Percentiles rank a stretch among this genome's conserved stretches.
phyloP scores from a whole-genome alignment of 2,113 vertebrate species.

The Sminthopsis crassicaudata region DNA sequence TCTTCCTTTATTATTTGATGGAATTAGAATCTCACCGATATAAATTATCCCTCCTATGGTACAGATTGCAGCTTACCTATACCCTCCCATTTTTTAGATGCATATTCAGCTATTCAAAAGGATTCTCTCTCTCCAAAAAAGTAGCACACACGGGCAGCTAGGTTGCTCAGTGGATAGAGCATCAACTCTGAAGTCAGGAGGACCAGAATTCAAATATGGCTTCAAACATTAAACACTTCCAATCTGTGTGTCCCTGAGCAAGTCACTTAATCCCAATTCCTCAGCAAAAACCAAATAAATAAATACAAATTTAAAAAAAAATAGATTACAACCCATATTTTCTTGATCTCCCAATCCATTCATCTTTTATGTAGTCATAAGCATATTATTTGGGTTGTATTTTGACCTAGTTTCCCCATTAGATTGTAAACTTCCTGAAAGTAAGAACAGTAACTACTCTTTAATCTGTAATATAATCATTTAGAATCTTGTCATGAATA shows the following conservation, averaged over 20 bases:
- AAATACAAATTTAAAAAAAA: background rate
- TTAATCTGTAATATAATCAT: background rate
- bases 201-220: no score
- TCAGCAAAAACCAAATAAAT: no score
- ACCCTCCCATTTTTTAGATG: background rate
- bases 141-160: background rate
- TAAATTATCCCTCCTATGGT: background rate
- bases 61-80: no score
- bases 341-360: background rate
- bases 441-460: background rate
- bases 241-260: no score
- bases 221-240: no score
- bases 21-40: background rate
- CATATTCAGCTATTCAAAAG: background rate
- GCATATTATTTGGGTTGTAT: background rate
- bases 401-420: background rate
- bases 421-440: background rate
- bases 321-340: background rate
- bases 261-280: no score
- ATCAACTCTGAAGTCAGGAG: no score
- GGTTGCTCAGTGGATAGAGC: no score
- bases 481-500: background rate
- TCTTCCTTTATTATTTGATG: background rate
- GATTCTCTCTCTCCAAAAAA: background rate
- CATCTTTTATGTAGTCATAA: no score